These are phyloP conservation scores for Thecocarcelia acutangulata DNA, from an alignment of 2,888 invertebrate species.

Conservation along the genomic window DNA sequence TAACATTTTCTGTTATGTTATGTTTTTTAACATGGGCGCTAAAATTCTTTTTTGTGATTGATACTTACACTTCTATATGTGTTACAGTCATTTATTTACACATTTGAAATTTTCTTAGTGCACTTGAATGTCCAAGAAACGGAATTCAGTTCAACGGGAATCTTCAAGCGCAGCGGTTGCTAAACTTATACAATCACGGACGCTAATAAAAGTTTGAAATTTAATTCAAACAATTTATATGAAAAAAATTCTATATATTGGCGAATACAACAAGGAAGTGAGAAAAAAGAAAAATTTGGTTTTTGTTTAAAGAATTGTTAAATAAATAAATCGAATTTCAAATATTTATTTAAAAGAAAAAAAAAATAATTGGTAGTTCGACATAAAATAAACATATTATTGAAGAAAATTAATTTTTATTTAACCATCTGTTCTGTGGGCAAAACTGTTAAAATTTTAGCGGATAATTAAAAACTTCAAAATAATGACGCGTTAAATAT, in stretches of 20 bases:
- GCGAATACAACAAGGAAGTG: neutral
- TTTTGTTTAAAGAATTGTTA: conserved; percentile 5
- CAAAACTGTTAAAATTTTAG: conserved; percentile 25
- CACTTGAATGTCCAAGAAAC: conserved; percentile 48
- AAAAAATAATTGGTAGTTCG: neutral
- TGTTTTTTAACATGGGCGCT: too few species aligned
- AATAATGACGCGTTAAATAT: conserved; percentile 12
- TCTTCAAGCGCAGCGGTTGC: conserved; percentile 65
- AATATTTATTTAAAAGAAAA: conserved; percentile 34
- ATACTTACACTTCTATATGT: neutral
- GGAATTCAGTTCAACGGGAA: conserved; percentile 64
- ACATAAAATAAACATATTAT: neutral
- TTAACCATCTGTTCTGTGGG: conserved; percentile 17
- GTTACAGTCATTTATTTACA: neutral
- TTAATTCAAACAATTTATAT: neutral
- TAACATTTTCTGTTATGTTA: neutral
- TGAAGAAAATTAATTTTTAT: neutral
- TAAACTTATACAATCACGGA: conserved; percentile 33
- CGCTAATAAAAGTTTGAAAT: conserved; percentile 9
- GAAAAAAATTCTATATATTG: neutral
- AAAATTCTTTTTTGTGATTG: too few species aligned
- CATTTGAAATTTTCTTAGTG: conserved; percentile 24
- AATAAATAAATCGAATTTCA: conserved; percentile 34
- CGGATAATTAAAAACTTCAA: conserved; percentile 39
- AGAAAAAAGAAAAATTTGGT: conserved; percentile 11